phyloP scores from a whole-genome alignment of 92 coral and sea anemone species.

The Siderastrea siderea region DNA sequence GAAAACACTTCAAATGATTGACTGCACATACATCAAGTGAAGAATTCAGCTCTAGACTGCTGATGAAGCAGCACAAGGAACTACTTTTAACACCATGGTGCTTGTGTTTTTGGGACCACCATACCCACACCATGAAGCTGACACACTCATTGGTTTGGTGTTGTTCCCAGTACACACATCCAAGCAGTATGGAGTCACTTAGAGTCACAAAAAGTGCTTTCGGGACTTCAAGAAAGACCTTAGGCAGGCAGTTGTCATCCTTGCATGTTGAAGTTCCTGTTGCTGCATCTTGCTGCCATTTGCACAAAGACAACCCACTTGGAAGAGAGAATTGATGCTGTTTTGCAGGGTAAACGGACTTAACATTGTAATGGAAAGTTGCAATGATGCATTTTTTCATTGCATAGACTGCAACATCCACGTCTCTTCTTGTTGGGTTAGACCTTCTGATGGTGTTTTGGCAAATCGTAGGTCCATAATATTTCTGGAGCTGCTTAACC shows the following conservation, averaged over 20 bases:
- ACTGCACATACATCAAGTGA: too few species aligned
- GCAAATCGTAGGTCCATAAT: constrained; percentile 31
- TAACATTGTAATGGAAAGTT: constrained; percentile 38
- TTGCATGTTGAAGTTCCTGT: constrained; percentile 2
- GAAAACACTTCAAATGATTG: too few species aligned
- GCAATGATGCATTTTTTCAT: constrained; percentile 50
- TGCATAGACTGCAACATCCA: constrained; percentile 42
- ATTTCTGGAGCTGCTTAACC: background rate
- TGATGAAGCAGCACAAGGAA: too few species aligned
- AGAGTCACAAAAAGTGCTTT: constrained; percentile 8
- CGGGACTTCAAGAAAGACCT: constrained; percentile 30
- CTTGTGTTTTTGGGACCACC: too few species aligned
- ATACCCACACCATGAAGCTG: background rate
- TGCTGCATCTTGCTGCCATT: background rate
- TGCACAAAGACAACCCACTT: background rate
- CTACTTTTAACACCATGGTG: too few species aligned
- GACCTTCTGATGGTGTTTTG: constrained; percentile 40
- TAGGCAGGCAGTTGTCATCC: constrained; percentile 26
- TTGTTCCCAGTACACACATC: constrained; percentile 22
- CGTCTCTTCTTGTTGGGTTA: constrained; percentile 46
- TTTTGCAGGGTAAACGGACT: constrained; percentile 9
- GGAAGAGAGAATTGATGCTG: constrained; percentile 19
- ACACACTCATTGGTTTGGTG: constrained; percentile 45
- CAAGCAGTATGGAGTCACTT: constrained; percentile 15
- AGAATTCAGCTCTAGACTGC: too few species aligned